These are phyloP conservation scores for Caenorhabditis briggsae DNA, from an alignment of 1,140 invertebrate species.

Conservation along the genomic window DNA sequence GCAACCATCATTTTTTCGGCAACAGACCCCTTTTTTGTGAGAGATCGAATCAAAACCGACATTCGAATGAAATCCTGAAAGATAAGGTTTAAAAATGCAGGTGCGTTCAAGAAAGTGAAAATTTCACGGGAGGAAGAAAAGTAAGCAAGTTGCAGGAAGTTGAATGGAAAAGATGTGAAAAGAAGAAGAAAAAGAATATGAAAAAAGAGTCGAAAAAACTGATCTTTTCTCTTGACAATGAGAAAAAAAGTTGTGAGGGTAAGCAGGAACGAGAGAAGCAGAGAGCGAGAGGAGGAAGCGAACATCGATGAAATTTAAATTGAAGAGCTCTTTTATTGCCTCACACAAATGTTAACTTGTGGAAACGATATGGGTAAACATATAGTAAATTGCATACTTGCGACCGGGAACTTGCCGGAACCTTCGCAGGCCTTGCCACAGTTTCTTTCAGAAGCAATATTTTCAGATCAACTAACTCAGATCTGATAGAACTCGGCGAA, in stretches of 20 bases:
- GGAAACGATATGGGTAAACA: not conserved
- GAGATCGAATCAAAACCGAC: not conserved
- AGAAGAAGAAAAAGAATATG: not conserved
- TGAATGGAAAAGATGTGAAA: not conserved
- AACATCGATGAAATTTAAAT: not conserved
- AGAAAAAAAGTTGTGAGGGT: not conserved
- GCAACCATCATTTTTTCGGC: not conserved
- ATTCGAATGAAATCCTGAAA: not conserved
- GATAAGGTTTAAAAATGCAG: not conserved
- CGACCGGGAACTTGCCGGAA: too few species aligned
- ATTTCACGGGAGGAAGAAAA: not conserved
- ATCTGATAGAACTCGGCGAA: too few species aligned
- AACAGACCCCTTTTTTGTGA: not conserved
- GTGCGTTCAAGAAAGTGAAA: not conserved
- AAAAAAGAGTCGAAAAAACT: slow-evolving; percentile 27
- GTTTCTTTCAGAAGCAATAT: too few species aligned
- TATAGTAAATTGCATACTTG: too few species aligned
- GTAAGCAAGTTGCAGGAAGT: not conserved
- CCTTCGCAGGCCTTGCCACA: too few species aligned
- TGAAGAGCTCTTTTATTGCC: not conserved
- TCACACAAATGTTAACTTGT: too few species aligned
- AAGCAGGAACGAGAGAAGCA: not conserved
- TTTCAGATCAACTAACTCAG: too few species aligned
- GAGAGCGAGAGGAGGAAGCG: not conserved
- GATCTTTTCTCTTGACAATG: slow-evolving; percentile 29